phyloP scores from a whole-genome alignment of 2,113 vertebrate genomes.

The Alexandromys fortis region DNA sequence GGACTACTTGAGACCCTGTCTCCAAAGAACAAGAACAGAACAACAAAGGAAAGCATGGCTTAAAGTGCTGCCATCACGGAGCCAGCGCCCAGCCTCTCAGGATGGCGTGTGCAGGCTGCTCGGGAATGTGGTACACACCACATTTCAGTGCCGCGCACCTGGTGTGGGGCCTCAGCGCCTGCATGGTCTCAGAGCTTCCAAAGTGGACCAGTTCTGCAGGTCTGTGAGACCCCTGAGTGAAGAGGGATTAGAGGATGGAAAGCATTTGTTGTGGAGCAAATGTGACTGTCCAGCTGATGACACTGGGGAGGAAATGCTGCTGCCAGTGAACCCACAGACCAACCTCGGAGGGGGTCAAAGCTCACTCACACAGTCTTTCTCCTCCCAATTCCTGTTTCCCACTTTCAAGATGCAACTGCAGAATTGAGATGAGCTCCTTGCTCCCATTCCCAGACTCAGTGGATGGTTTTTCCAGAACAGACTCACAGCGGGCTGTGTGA shows the following conservation, averaged over 20 bases:
- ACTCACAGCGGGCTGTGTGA: background rate
- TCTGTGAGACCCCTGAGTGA: background rate
- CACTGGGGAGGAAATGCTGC: background rate
- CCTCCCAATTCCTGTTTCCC: background rate
- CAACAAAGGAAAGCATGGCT: background rate
- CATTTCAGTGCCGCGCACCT: background rate
- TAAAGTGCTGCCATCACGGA: background rate
- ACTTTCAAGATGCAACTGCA: background rate
- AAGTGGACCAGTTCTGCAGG: background rate
- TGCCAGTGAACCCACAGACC: background rate
- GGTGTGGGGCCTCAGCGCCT: background rate
- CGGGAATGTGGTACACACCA: background rate
- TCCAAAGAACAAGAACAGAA: background rate
- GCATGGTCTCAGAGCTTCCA: background rate
- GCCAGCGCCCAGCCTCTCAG: background rate
- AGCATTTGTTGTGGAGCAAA: background rate
- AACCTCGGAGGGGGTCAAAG: background rate
- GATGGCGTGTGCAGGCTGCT: background rate
- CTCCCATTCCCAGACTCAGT: background rate
- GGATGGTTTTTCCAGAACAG: background rate
- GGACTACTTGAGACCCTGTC: background rate
- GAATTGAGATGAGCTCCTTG: background rate
- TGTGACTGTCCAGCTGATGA: background rate
- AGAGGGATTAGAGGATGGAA: background rate
- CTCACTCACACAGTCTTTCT: background rate